Conservation (phyloP, 2,113 vertebrate species). For the Lasiurus borealis region DNA sequence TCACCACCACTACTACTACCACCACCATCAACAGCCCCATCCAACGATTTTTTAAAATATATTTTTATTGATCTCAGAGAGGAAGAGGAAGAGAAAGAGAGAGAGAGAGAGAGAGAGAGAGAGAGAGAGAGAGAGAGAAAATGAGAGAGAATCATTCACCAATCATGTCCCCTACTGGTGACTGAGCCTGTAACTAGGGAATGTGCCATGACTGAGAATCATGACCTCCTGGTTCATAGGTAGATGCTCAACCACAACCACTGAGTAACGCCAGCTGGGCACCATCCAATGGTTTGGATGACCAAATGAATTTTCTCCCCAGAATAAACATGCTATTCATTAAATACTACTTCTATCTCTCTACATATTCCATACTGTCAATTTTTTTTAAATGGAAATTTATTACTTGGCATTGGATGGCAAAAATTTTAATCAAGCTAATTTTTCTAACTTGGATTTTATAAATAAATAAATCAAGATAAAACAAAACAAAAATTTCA, state of each 20-base stretch:
- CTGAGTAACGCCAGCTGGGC: too few species aligned
- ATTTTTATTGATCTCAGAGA: too few species aligned
- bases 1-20: neutral
- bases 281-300: neutral
- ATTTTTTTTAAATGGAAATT: conserved; percentile 29
- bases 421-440: conserved; percentile 30
- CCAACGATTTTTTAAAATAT: too few species aligned
- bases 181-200: too few species aligned
- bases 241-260: too few species aligned
- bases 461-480: neutral
- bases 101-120: too few species aligned
- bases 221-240: too few species aligned
- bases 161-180: too few species aligned
- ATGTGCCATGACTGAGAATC: too few species aligned
- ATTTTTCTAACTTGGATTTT: neutral
- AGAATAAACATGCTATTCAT: neutral
- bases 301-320: neutral
- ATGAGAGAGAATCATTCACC: too few species aligned
- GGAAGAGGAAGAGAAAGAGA: too few species aligned
- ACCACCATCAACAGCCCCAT: neutral
- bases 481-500: neutral
- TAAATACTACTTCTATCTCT: neutral
- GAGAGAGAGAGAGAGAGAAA: too few species aligned
- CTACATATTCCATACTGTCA: neutral
- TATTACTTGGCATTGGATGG: neutral